These are phyloP conservation scores for Sialis lutaria DNA, from an alignment of 2,888 invertebrate genomes.

Conservation along the genomic window DNA sequence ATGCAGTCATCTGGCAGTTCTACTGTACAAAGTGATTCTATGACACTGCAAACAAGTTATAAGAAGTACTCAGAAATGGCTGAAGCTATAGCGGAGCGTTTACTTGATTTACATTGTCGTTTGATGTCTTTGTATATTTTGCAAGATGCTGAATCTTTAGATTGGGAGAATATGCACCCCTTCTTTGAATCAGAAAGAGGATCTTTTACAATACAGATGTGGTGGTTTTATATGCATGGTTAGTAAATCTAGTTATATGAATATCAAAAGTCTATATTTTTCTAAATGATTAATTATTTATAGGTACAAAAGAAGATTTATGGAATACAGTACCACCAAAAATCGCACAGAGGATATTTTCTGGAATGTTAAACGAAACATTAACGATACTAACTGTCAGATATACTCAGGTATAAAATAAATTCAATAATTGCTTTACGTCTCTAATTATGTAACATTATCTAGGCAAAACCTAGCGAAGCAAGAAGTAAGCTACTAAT, in stretches of 20 bases:
- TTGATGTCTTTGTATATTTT: conserved; percentile 61
- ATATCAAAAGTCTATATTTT: conserved; percentile 2
- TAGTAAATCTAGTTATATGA: not conserved
- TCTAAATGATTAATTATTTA: conserved; percentile 12
- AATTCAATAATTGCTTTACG: conserved; percentile 1
- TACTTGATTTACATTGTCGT: conserved; percentile 64
- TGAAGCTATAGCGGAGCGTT: conserved; percentile 66
- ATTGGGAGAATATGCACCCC: conserved; percentile 47
- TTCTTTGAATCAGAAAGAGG: conserved; percentile 60
- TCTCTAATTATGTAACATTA: conserved; percentile 9
- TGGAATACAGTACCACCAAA: conserved; percentile 81
- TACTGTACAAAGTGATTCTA: conserved; percentile 3
- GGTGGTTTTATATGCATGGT: conserved; percentile 81
- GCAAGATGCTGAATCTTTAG: conserved; percentile 64
- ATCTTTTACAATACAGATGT: conserved; percentile 70
- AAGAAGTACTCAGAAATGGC: conserved; percentile 69
- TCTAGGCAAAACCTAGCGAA: conserved; percentile 45
- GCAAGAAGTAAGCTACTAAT: conserved; percentile 39
- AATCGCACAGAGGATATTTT: conserved; percentile 71
- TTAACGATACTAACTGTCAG: conserved; percentile 62
- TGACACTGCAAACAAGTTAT: conserved; percentile 32
- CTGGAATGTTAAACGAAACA: conserved; percentile 74
- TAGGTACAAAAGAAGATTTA: conserved; percentile 60
- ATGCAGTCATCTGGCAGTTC: conserved; percentile 33
- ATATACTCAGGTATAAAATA: conserved; percentile 47